phyloP scores from a whole-genome alignment of 2,888 invertebrate species.

The Cyclophora albipunctata region DNA sequence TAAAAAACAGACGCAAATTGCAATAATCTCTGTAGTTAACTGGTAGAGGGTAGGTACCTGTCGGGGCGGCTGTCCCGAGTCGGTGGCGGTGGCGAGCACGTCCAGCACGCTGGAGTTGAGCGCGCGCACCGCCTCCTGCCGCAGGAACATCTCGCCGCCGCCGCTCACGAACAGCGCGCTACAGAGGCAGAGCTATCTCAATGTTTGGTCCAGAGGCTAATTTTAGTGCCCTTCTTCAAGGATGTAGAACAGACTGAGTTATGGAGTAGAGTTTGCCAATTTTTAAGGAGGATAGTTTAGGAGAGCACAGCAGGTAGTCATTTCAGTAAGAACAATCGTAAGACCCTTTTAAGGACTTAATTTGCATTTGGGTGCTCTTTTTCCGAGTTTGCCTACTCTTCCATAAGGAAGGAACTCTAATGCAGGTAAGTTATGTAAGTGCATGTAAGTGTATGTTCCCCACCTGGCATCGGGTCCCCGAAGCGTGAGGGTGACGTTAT shows the following conservation, averaged over 20 bases:
- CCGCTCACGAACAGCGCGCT: constrained; percentile 79
- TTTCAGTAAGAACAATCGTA: too few species aligned
- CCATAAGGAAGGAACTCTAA: too few species aligned
- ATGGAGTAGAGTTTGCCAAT: too few species aligned
- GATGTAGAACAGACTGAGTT: too few species aligned
- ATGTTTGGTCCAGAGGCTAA: too few species aligned
- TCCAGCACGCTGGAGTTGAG: constrained; percentile 78
- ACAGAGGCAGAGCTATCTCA: constrained; percentile 4
- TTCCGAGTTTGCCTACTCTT: too few species aligned
- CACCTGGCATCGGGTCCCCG: constrained; percentile 82
- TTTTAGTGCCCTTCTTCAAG: not conserved
- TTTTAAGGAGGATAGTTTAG: too few species aligned
- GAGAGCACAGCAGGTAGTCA: too few species aligned
- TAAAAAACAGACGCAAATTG: not conserved
- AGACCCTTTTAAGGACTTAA: too few species aligned
- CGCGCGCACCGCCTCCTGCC: constrained; percentile 57
- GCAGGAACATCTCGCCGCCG: constrained; percentile 80
- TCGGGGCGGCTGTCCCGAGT: constrained; percentile 88
- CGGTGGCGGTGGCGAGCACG: constrained; percentile 87
- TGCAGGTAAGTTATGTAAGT: too few species aligned
- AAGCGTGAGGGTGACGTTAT: constrained; percentile 82
- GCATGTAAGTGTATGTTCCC: constrained; percentile 2
- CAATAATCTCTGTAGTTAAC: too few species aligned
- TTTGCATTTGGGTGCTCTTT: too few species aligned
- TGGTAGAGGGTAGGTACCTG: constrained; percentile 54